These are phyloP conservation scores for Xerus rutilus DNA, from an alignment of 2,797 vertebrate genomes.

Conservation along the genomic window DNA sequence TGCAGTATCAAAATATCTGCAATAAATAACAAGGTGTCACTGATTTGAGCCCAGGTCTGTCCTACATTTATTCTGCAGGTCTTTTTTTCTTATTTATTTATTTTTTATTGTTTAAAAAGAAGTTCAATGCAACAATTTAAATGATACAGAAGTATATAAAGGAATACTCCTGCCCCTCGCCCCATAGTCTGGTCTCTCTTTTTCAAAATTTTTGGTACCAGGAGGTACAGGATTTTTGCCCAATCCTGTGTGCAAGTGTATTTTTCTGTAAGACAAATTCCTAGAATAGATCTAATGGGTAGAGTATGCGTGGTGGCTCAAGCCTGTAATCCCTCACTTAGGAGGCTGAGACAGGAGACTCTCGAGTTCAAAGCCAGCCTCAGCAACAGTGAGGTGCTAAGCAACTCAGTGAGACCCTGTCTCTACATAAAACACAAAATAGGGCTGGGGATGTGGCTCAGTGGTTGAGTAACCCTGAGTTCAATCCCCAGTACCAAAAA, in stretches of 20 bases:
- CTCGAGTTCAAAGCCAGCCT: no score
- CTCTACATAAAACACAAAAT: no score
- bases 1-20: no score
- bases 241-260: not conserved
- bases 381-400: no score
- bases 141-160: not conserved
- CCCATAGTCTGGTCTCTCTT: not conserved
- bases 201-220: no score
- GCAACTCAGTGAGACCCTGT: no score
- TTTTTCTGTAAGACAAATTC: not conserved
- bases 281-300: not conserved
- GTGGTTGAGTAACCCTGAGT: no score
- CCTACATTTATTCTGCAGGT: not conserved
- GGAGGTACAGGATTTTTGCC: no score
- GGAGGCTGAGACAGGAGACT: no score
- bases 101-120: constrained; percentile 22
- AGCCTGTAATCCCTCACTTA: no score
- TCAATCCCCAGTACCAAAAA: no score
- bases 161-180: not conserved
- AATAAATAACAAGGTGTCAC: not conserved
- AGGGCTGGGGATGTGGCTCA: no score
- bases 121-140: not conserved
- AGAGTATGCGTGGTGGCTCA: not conserved
- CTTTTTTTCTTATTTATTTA: not conserved
- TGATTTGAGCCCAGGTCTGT: not conserved